Conservation (phyloP, 1,140 invertebrate species). For the Adoxophyes honmai region DNA sequence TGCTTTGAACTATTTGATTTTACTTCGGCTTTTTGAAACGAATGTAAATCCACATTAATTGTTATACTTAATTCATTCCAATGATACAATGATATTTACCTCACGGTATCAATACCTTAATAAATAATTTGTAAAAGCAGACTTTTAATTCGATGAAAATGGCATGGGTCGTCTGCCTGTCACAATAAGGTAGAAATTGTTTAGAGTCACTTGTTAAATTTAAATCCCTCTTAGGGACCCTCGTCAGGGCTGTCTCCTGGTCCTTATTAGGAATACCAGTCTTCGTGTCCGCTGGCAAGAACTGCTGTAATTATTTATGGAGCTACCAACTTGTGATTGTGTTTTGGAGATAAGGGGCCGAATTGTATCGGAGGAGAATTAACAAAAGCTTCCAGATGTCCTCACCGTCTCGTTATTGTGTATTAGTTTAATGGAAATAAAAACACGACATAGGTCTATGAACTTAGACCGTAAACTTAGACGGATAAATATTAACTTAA, state of each 20-base stretch:
- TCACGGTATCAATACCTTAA: too few relatives aligned
- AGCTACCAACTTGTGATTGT: neutral
- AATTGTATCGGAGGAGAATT: neutral
- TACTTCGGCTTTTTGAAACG: too few relatives aligned
- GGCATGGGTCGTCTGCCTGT: neutral
- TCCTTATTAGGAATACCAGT: slow-evolving; percentile 14
- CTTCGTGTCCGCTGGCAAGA: neutral
- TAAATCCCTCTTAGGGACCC: slow-evolving; percentile 9
- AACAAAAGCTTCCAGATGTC: neutral
- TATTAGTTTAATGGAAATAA: too few relatives aligned
- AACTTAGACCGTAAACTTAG: too few relatives aligned
- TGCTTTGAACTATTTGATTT: too few relatives aligned
- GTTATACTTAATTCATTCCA: too few relatives aligned
- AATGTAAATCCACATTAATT: too few relatives aligned
- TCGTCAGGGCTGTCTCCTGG: slow-evolving; percentile 10
- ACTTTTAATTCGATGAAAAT: neutral
- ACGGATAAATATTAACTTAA: too few relatives aligned
- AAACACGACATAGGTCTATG: too few relatives aligned
- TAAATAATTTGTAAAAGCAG: too few relatives aligned
- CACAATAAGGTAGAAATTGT: neutral
- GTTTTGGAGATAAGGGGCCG: neutral
- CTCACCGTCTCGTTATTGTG: too few relatives aligned
- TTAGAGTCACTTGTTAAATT: slow-evolving; percentile 1
- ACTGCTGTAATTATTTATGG: slow-evolving; percentile 13
- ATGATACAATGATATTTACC: too few relatives aligned